Evolutionary conservation across 2,888 invertebrate species (phyloP).

Genomic region (Folsomia candida): DNA sequence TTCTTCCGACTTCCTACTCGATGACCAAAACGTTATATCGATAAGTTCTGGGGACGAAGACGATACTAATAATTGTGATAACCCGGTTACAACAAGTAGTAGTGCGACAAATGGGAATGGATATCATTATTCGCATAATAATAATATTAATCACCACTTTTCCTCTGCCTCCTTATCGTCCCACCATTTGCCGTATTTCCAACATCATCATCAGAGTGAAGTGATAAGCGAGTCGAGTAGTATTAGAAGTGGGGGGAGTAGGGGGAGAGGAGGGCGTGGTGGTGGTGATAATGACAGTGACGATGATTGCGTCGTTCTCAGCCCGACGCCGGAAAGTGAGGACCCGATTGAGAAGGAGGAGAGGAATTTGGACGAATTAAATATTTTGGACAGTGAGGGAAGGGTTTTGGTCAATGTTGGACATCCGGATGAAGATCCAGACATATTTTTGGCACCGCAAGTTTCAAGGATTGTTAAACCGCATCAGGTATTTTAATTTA

Average conservation of each 20-base stretch:
- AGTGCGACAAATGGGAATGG: slow-evolving; percentile 27
- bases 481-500: slow-evolving; percentile 69
- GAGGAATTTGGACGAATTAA: slow-evolving; percentile 89
- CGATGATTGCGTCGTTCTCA: slow-evolving; percentile 82
- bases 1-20: not conserved
- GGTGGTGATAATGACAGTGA: slow-evolving; percentile 71
- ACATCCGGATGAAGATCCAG: slow-evolving; percentile 84
- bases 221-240: slow-evolving; percentile 27
- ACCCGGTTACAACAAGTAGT: slow-evolving; percentile 15
- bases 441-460: slow-evolving; percentile 85
- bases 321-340: slow-evolving; percentile 71
- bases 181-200: not conserved
- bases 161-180: not conserved
- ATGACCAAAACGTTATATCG: slow-evolving; percentile 18
- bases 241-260: not conserved
- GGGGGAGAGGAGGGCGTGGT: not conserved
- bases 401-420: slow-evolving; percentile 90
- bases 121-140: not conserved
- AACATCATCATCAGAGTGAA: not conserved
- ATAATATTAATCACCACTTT: too few species aligned
- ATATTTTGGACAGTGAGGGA: slow-evolving; percentile 86
- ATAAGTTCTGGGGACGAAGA: slow-evolving; percentile 39
- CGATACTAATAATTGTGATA: slow-evolving; percentile 15
- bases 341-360: slow-evolving; percentile 75
- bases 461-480: slow-evolving; percentile 89